phyloP scores from a whole-genome alignment of 2,888 invertebrate genomes.

The Polia nebulosa region DNA sequence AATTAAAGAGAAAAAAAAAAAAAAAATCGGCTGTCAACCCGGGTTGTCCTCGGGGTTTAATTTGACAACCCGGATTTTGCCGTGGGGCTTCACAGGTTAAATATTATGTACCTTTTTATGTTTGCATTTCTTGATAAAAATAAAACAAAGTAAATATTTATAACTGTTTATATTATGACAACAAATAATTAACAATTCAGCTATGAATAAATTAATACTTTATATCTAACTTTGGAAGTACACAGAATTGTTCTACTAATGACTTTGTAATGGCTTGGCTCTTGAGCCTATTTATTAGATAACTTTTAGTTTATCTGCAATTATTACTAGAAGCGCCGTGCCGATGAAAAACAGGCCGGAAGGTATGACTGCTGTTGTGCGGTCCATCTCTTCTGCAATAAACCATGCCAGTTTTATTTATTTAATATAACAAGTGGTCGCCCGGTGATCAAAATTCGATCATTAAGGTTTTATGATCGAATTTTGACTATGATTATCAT shows the following conservation, averaged over 20 bases:
- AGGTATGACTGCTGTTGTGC: constrained; percentile 81
- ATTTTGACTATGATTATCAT: too few species aligned
- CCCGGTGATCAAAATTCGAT: too few species aligned
- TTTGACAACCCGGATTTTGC: too few species aligned
- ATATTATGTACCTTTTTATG: constrained; percentile 25
- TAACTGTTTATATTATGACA: constrained; percentile 69
- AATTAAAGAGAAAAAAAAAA: too few species aligned
- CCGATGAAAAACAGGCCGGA: constrained; percentile 88
- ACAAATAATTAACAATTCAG: constrained; percentile 75
- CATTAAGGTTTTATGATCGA: too few species aligned
- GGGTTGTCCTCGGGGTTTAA: too few species aligned
- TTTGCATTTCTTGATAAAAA: constrained; percentile 51
- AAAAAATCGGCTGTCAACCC: too few species aligned
- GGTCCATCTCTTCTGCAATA: constrained; percentile 83
- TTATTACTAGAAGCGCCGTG: constrained; percentile 85
- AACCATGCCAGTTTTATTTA: neutral
- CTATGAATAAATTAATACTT: constrained; percentile 86
- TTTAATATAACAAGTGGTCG: too few species aligned
- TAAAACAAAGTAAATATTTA: constrained; percentile 48
- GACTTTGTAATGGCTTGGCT: constrained; percentile 67
- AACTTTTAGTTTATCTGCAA: constrained; percentile 87
- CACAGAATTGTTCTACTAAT: constrained; percentile 70
- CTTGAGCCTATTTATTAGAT: constrained; percentile 70
- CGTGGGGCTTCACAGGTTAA: too few species aligned
- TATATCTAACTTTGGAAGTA: constrained; percentile 79